A percentile compares a stretch with the other conserved stretches of the same genome.
phyloP scores from a whole-genome alignment of 2,888 invertebrate genomes.

The Melitaea athalia region DNA sequence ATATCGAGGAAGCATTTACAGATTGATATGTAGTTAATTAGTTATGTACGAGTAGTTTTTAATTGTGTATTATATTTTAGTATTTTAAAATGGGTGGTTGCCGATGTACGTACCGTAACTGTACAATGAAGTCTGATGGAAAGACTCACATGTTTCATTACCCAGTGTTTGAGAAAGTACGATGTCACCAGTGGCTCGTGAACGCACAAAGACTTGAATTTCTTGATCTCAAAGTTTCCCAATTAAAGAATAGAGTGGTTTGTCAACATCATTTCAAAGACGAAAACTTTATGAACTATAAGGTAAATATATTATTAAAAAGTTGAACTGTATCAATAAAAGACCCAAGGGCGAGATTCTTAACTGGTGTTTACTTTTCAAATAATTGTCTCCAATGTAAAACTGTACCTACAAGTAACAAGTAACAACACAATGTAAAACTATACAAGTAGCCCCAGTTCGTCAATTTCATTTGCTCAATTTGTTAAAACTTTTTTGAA shows the following conservation, averaged over 20 bases:
- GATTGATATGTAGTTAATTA: no score
- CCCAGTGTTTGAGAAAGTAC: constrained; percentile 81
- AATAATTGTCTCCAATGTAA: no score
- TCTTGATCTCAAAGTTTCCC: constrained; percentile 78
- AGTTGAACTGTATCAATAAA: no score
- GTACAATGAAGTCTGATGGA: constrained; percentile 74
- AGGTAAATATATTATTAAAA: constrained; percentile 51
- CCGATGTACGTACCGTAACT: constrained; percentile 81
- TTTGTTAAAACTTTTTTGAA: no score
- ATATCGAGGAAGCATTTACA: neutral
- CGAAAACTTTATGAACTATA: constrained; percentile 78
- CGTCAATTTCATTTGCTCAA: no score
- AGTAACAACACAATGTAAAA: no score
- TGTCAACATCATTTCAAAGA: constrained; percentile 83
- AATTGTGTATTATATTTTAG: neutral
- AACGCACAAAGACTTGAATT: constrained; percentile 80
- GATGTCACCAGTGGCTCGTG: constrained; percentile 82
- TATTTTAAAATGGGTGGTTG: constrained; percentile 80
- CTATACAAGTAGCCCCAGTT: no score
- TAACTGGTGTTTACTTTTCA: no score
- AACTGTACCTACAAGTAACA: no score
- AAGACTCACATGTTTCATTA: constrained; percentile 84
- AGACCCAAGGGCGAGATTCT: no score
- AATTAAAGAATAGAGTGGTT: constrained; percentile 82
- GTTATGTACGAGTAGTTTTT: neutral